Percentiles rank a stretch among this genome's conserved stretches.
phyloP scores from a whole-genome alignment of 2,113 vertebrate genomes.

The Nerophis lumbriciformis region DNA sequence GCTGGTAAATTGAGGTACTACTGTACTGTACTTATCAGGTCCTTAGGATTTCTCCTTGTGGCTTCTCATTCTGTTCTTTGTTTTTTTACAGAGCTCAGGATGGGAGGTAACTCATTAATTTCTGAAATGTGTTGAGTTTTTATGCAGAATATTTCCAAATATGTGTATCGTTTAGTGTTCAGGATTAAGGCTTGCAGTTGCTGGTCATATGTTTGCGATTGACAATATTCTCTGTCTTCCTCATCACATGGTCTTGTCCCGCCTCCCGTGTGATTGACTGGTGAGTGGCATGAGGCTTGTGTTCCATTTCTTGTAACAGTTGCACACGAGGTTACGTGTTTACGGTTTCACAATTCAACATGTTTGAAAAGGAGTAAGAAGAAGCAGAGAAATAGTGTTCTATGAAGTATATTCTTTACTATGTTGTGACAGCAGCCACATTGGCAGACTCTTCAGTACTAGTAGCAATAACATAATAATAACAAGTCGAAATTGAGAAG shows the following conservation, averaged over 20 bases:
- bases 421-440: no score
- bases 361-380: background rate
- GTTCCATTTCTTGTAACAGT: no score
- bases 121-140: background rate
- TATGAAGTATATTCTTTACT: no score
- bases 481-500: no score
- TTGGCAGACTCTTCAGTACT: no score
- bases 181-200: background rate
- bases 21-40: no score
- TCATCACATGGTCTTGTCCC: background rate
- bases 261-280: conserved; percentile 37
- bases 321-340: no score
- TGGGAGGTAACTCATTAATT: conserved; percentile 68
- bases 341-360: conserved; percentile 16
- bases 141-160: no score
- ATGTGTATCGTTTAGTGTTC: background rate
- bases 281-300: conserved; percentile 56
- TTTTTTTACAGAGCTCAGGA: conserved; percentile 69
- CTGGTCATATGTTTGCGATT: conserved; percentile 12
- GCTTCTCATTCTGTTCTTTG: conserved; percentile 9
- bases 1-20: no score
- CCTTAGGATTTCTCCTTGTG: conserved; percentile 4
- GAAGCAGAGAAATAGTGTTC: no score
- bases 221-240: conserved; percentile 26
- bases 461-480: no score